Base-by-base conservation (phyloP, 2,113 vertebrate genomes). In the Hyaena hyaena region DNA sequence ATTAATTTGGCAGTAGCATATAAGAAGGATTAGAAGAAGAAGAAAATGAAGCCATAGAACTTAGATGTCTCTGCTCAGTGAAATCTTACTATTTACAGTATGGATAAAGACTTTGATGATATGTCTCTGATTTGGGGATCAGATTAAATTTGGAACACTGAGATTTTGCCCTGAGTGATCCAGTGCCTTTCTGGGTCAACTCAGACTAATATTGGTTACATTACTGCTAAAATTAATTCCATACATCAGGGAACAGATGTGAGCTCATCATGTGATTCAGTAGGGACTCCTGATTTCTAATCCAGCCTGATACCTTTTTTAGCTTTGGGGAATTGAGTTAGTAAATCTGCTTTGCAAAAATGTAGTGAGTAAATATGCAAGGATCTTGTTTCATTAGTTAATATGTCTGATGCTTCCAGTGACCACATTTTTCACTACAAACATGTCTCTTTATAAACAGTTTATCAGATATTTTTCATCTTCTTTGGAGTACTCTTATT, bases 281-380 rank as follows among this genome's bases (percentile, higher is more conserved):
- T 21, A 73, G 92, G 55, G 94, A 93, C 53, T 88, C 92, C 35
- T 74, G 76, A 77, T 88, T 96, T 93, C 66, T 98, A 97, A 98
- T 97, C 92, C 76, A 90, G 17, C 66, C 61, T 93, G 80, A 98
- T 95, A 97, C 55, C 92, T 93, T 96, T 85, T 95, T 97, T 96
- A 94, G 90, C 94, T 96, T 43, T 94, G 85, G 45, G 48, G 91
- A 96, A 97, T 89, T 92, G 88, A 80, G 39, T 86, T 95, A 82
- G 19, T 88, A 98, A 97, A 98, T 96, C 96, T 97, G 90, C 95
- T 96, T 97, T 96, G 90, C 63, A 83, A 66, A 95, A 95, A 88
- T 14, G 66, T 95, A 74, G 63, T 76, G 90, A 74, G 53, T 68
- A 97, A 97, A 97, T 85, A 96, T n/a, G 74, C n/a, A 85, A 4